Conservation (phyloP, 2,113 vertebrate species). For the Phalacrocorax brasilianus region DNA sequence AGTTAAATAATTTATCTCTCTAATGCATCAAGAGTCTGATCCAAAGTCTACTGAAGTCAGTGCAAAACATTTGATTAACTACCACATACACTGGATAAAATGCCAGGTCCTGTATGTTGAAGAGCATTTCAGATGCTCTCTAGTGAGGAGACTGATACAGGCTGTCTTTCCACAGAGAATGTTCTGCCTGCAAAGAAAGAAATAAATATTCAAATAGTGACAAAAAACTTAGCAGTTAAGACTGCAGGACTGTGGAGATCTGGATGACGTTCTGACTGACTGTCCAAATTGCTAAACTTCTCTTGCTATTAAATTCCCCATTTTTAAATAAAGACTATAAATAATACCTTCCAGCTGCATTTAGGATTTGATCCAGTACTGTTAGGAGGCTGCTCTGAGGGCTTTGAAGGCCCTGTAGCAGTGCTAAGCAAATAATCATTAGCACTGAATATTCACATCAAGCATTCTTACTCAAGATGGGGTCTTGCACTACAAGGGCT, state of each 20-base stretch:
- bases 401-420: neutral
- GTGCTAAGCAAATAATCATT: slow-evolving; percentile 28
- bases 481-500: neutral
- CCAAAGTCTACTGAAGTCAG: slow-evolving; percentile 53
- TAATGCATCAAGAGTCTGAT: slow-evolving; percentile 50
- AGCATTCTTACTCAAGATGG: neutral
- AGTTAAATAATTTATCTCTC: slow-evolving; percentile 64
- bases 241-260: neutral
- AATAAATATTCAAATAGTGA: neutral
- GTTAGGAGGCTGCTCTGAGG: neutral
- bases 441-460: slow-evolving; percentile 37
- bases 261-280: neutral
- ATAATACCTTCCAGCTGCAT: slow-evolving; percentile 29
- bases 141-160: neutral
- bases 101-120: slow-evolving; percentile 32
- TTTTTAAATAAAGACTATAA: slow-evolving; percentile 32
- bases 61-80: slow-evolving; percentile 55
- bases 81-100: slow-evolving; percentile 28
- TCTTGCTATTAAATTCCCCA: slow-evolving; percentile 2
- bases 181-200: neutral
- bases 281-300: slow-evolving; percentile 17
- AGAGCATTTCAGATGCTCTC: slow-evolving; percentile 10
- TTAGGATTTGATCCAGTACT: slow-evolving; percentile 7
- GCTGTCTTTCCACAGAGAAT: neutral
- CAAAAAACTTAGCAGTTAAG: neutral